A percentile compares a stretch with the other conserved stretches of the same genome.
These are phyloP conservation scores for Eueides isabella DNA, from an alignment of 1,140 invertebrate species.

Conservation along the genomic window DNA sequence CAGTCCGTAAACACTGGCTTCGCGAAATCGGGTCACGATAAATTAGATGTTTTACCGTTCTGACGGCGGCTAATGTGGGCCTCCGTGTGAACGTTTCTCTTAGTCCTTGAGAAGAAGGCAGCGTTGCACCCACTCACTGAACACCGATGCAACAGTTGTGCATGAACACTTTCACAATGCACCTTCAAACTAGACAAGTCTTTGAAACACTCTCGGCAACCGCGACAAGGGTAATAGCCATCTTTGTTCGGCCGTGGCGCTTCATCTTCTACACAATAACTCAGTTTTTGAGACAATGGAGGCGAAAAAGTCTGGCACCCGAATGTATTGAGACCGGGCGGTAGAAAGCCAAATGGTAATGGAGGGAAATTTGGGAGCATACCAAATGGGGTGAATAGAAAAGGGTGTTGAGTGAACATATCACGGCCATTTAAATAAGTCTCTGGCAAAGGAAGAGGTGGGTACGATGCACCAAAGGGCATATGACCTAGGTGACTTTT, in stretches of 20 bases:
- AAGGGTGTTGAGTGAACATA: constrained; percentile 73
- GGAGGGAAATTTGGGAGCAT: constrained; percentile 79
- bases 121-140: constrained; percentile 86
- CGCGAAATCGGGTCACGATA: constrained; percentile 59
- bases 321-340: constrained; percentile 67
- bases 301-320: constrained; percentile 63
- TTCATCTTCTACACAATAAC: constrained; percentile 83
- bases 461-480: constrained; percentile 62
- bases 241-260: constrained; percentile 83
- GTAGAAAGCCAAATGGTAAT: constrained; percentile 74
- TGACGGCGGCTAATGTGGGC: constrained; percentile 77
- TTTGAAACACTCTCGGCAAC: constrained; percentile 85
- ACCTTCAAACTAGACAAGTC: constrained; percentile 85
- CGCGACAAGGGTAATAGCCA: constrained; percentile 85
- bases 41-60: constrained; percentile 55
- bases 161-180: constrained; percentile 85
- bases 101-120: constrained; percentile 88
- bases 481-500: constrained; percentile 62
- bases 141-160: constrained; percentile 85
- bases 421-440: constrained; percentile 74
- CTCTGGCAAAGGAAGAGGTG: constrained; percentile 72
- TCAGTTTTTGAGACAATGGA: constrained; percentile 59
- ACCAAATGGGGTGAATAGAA: constrained; percentile 77
- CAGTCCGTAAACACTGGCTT: constrained; percentile 39
- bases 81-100: constrained; percentile 86